These are phyloP conservation scores for Orius insidiosus DNA, from an alignment of 1,140 invertebrate genomes.

Conservation along the genomic window DNA sequence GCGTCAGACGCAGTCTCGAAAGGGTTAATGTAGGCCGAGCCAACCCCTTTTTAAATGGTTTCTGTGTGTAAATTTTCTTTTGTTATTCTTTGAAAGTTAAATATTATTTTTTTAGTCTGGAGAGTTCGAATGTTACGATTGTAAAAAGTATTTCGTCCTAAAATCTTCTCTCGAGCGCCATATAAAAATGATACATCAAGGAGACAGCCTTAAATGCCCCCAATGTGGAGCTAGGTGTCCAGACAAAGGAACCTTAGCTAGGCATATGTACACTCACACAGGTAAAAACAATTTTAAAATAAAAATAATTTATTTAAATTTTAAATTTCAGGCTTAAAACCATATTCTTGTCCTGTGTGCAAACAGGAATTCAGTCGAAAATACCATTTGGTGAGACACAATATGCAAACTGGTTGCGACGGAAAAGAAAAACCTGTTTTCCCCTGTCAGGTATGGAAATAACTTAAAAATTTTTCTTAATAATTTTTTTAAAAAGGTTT, in stretches of 20 bases:
- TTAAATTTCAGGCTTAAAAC: constrained; percentile 26
- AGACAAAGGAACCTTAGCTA: constrained; percentile 31
- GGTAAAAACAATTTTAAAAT: constrained; percentile 13
- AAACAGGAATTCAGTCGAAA: constrained; percentile 51
- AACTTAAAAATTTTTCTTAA: background rate
- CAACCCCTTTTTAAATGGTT: background rate
- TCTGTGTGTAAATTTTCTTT: background rate
- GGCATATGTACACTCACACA: constrained; percentile 32
- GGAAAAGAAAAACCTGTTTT: constrained; percentile 36
- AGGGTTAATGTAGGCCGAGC: background rate
- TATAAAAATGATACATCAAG: constrained; percentile 28
- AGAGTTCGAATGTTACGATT: constrained; percentile 19
- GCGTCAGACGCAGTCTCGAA: too few relatives aligned
- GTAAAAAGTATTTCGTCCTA: constrained; percentile 35
- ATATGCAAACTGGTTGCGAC: constrained; percentile 52
- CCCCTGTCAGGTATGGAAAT: constrained; percentile 36
- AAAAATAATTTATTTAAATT: background rate
- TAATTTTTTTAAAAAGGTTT: constrained; percentile 33
- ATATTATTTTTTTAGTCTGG: constrained; percentile 8
- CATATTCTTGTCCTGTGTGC: constrained; percentile 37
- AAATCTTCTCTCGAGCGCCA: constrained; percentile 32
- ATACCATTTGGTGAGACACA: constrained; percentile 57
- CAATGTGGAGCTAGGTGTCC: constrained; percentile 30
- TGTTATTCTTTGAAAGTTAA: background rate
- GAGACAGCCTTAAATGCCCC: constrained; percentile 28